These are phyloP conservation scores for Achlya flavicornis DNA, from an alignment of 2,888 invertebrate species.

Conservation along the genomic window DNA sequence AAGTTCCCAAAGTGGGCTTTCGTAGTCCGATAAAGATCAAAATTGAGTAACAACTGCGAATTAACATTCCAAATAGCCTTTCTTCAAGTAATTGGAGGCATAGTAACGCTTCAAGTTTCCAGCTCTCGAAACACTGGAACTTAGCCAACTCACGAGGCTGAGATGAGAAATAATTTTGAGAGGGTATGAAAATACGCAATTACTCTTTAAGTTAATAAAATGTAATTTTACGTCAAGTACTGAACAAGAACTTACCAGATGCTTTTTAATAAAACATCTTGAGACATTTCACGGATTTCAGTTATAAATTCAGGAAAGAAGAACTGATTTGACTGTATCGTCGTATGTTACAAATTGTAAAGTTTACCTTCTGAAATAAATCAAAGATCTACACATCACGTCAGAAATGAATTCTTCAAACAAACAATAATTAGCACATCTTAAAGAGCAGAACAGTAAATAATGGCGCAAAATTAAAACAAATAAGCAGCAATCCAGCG, in stretches of 20 bases:
- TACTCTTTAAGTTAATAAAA: too few species aligned
- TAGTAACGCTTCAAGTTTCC: background rate
- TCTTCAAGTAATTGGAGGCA: slow-evolving; percentile 4
- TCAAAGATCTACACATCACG: too few species aligned
- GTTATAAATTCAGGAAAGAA: too few species aligned
- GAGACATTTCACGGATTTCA: too few species aligned
- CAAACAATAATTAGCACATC: background rate
- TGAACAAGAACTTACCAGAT: too few species aligned
- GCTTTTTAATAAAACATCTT: too few species aligned
- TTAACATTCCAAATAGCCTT: slow-evolving; percentile 39
- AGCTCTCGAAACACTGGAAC: background rate
- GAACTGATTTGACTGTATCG: too few species aligned
- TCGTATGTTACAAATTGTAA: too few species aligned
- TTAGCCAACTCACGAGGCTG: background rate
- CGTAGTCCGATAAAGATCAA: slow-evolving; percentile 33
- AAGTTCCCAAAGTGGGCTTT: slow-evolving; percentile 22
- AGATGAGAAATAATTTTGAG: background rate
- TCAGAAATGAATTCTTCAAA: background rate
- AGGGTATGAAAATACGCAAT: background rate
- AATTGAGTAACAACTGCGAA: slow-evolving; percentile 43
- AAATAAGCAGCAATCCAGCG: slow-evolving; percentile 28
- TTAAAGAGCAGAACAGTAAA: background rate
- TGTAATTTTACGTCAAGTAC: too few species aligned
- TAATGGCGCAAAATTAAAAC: background rate
- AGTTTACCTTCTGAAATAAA: too few species aligned